Conservation (phyloP, 2,888 invertebrate species). For the Parnassius mnemosyne region DNA sequence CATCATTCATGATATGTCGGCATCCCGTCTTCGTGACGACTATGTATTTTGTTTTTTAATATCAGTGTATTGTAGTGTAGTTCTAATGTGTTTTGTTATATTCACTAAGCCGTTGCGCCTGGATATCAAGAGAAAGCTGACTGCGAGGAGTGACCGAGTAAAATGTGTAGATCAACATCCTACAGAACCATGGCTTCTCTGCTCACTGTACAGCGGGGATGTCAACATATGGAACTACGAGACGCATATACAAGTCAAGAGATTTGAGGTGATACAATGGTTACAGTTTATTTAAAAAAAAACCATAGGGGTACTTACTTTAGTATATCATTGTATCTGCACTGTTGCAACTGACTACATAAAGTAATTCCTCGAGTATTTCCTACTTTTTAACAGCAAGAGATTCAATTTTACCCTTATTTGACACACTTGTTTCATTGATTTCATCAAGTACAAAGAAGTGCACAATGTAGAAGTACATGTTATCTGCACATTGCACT, state of each 20-base stretch:
- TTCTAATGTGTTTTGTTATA: conserved; percentile 45
- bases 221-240: conserved; percentile 99
- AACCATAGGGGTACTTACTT: no score
- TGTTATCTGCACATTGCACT: no score
- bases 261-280: conserved; percentile 86
- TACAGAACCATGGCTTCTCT: conserved; percentile 98
- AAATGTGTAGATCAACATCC: conserved; percentile 99
- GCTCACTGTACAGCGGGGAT: conserved; percentile 98
- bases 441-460: no score
- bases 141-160: conserved; percentile 98
- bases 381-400: no score
- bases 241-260: conserved; percentile 91
- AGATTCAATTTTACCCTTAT: no score
- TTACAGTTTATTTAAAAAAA: no score
- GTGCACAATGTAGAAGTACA: no score
- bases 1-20: conserved; percentile 57
- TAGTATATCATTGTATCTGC: no score
- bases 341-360: no score
- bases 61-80: background rate
- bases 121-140: conserved; percentile 98
- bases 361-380: no score
- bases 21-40: conserved; percentile 46
- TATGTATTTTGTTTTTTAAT: conserved; percentile 7
- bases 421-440: no score
- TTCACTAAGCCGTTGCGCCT: conserved; percentile 91